A percentile compares a stretch with the other conserved stretches of the same genome.
phyloP scores from a whole-genome alignment of 2,113 vertebrate species.

The Mirounga angustirostris region DNA sequence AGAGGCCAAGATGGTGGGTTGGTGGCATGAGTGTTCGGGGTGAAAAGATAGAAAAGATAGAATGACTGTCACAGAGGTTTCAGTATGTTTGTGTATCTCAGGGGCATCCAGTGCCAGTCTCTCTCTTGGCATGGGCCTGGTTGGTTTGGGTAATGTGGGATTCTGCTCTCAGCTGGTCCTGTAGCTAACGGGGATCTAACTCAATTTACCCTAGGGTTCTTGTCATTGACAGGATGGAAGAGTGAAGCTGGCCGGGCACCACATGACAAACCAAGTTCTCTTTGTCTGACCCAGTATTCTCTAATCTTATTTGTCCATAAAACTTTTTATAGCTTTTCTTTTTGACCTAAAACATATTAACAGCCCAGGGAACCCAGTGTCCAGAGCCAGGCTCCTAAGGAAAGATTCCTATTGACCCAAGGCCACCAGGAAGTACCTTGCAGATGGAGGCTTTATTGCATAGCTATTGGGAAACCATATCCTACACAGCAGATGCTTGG shows the following conservation, averaged over 20 bases:
- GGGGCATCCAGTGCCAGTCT: not conserved
- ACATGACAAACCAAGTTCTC: not conserved
- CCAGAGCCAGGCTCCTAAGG: not conserved
- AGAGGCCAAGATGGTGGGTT: not conserved
- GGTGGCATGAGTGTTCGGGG: not conserved
- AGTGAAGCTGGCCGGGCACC: not conserved
- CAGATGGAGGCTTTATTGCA: not conserved
- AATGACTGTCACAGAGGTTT: not conserved
- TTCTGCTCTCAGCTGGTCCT: not conserved
- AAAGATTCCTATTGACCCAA: not conserved
- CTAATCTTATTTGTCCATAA: not conserved
- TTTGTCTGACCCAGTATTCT: not conserved
- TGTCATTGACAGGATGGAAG: not conserved
- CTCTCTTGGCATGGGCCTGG: rapidly evolving
- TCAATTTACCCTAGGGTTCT: not conserved
- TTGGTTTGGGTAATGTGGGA: not conserved
- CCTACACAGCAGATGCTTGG: not conserved
- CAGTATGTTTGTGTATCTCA: not conserved
- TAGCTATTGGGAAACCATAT: not conserved
- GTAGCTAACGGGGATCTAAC: not conserved
- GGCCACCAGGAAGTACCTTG: not conserved
- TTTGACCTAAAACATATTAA: not conserved
- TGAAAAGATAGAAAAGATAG: not conserved
- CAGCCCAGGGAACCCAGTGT: not conserved
- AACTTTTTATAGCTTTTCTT: not conserved